These are phyloP conservation scores for Apaloderma vittatum DNA, from an alignment of 2,113 vertebrate genomes.

Conservation along the genomic window DNA sequence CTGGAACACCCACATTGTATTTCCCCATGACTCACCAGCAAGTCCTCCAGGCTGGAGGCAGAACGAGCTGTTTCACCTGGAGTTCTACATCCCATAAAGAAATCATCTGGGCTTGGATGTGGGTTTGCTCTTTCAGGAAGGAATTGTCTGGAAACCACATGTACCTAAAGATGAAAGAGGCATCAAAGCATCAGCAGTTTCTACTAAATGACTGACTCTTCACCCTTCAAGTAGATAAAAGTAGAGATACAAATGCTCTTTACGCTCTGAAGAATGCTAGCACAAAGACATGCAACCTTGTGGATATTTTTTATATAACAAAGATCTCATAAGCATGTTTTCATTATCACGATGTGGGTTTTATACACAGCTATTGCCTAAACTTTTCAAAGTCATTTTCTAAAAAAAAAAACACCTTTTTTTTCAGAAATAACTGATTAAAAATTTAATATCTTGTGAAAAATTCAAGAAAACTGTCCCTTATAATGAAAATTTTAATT, in stretches of 20 bases:
- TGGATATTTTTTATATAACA: background rate
- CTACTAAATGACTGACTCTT: background rate
- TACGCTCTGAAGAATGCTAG: background rate
- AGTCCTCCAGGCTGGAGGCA: background rate
- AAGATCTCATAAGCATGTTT: background rate
- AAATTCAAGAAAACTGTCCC: conserved; percentile 29
- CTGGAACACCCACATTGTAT: background rate
- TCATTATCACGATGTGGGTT: background rate
- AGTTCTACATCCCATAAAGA: background rate
- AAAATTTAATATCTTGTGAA: conserved; percentile 31
- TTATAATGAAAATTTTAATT: conserved; percentile 56
- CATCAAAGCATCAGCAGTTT: background rate
- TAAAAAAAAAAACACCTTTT: rapidly evolving
- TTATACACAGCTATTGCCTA: background rate
- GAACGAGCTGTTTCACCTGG: background rate
- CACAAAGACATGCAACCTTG: background rate
- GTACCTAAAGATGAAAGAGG: background rate
- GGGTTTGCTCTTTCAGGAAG: background rate
- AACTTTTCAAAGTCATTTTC: background rate
- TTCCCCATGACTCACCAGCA: background rate
- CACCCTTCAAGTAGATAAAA: background rate
- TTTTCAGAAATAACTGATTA: background rate
- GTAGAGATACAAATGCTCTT: background rate
- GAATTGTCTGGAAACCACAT: background rate
- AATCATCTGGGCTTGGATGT: background rate